phyloP scores from a whole-genome alignment of 2,888 invertebrate genomes.

The Meghimatium bilineatum region DNA sequence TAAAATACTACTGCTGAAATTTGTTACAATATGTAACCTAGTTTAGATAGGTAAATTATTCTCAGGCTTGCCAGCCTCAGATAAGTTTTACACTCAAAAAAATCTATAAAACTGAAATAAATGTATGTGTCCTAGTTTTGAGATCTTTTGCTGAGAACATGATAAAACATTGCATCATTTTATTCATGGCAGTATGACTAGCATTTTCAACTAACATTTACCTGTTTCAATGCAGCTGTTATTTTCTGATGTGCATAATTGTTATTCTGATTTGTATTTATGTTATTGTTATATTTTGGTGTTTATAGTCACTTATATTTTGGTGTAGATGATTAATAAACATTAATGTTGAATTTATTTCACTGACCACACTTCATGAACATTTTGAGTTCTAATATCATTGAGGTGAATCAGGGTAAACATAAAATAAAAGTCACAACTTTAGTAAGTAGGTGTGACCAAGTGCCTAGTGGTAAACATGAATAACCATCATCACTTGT shows the following conservation, averaged over 20 bases:
- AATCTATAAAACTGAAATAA: not conserved
- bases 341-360: no score
- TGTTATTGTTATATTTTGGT: not conserved
- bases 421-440: no score
- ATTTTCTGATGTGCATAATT: not conserved
- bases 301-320: no score
- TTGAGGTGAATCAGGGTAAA: no score
- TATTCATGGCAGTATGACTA: not conserved
- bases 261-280: not conserved
- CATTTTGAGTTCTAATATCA: no score
- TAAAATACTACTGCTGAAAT: not conserved
- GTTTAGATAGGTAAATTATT: not conserved
- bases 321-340: no score
- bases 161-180: constrained; percentile 14
- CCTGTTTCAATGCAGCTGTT: not conserved
- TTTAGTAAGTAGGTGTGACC: no score
- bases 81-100: not conserved
- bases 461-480: no score
- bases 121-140: not conserved
- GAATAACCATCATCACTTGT: no score
- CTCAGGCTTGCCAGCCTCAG: not conserved
- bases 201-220: not conserved
- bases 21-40: not conserved
- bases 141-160: not conserved
- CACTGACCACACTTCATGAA: no score